A percentile compares a stretch with the other conserved stretches of the same genome.
Evolutionary conservation across 2,888 invertebrate genomes (phyloP).

Genomic region (Hyppa rectilinea): DNA sequence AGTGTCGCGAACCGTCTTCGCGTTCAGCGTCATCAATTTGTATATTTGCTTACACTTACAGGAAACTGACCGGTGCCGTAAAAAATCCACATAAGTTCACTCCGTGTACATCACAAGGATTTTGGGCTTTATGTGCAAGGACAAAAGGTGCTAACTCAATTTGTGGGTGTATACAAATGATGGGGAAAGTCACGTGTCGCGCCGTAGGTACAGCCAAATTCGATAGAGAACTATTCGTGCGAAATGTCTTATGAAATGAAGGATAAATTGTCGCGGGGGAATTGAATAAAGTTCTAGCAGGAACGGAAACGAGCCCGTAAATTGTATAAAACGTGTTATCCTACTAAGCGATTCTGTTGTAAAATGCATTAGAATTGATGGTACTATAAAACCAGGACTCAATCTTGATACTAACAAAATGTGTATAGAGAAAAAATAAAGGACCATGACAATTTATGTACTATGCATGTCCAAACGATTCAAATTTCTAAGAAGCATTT

Average conservation of each 20-base stretch:
- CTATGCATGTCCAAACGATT: too few species aligned
- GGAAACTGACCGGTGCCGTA: constrained; percentile 60
- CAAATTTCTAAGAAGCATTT: too few species aligned
- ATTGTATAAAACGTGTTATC: constrained; percentile 52
- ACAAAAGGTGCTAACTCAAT: constrained; percentile 61
- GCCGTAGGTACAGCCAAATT: constrained; percentile 69
- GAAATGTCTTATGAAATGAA: constrained; percentile 79
- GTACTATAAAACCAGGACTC: constrained; percentile 7
- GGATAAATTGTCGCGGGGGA: constrained; percentile 79
- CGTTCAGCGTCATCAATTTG: constrained; percentile 51
- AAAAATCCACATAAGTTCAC: constrained; percentile 36
- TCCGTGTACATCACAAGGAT: constrained; percentile 17
- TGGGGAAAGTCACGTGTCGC: constrained; percentile 72
- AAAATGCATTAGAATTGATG: constrained; percentile 38
- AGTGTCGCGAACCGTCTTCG: constrained; percentile 70
- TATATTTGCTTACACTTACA: constrained; percentile 53
- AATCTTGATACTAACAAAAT: not conserved
- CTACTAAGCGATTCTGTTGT: constrained; percentile 32
- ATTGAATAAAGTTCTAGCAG: constrained; percentile 64
- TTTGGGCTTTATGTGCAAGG: constrained; percentile 52
- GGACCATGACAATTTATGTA: too few species aligned
- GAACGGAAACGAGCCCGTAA: constrained; percentile 61
- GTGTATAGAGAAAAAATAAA: not conserved
- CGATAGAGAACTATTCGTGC: constrained; percentile 80
- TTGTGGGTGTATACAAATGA: constrained; percentile 47